Evolutionary conservation across 2,797 vertebrate species (phyloP).

Genomic region (Siniperca obscura): DNA sequence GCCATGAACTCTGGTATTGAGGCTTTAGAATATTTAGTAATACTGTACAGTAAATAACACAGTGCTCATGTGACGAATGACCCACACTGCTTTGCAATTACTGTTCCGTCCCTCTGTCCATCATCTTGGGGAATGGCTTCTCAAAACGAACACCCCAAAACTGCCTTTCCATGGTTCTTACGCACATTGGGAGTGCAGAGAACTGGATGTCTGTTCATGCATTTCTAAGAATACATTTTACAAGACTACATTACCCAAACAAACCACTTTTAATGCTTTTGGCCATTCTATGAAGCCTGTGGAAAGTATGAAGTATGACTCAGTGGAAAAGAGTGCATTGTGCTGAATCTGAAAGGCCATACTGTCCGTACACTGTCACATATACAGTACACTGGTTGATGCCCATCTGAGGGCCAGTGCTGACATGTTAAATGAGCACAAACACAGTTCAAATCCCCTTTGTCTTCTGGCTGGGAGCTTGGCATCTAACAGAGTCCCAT

Average conservation of each 20-base stretch:
- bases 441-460: background rate
- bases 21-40: background rate
- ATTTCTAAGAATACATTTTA: conserved; percentile 21
- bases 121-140: background rate
- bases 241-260: conserved; percentile 1
- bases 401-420: background rate
- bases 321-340: background rate
- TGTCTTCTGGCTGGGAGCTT: conserved; percentile 1
- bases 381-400: background rate
- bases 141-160: background rate
- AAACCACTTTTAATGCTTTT: background rate
- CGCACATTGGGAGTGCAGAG: background rate
- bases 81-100: conserved; percentile 4
- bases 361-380: conserved; percentile 12
- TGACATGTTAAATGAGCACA: background rate
- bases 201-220: conserved; percentile 8
- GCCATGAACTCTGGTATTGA: background rate
- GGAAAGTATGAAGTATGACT: conserved; percentile 11
- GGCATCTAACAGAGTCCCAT: background rate
- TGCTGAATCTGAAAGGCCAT: conserved; percentile 24
- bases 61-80: conserved; percentile 16
- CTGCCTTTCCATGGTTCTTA: background rate
- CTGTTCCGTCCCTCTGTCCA: background rate
- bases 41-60: background rate
- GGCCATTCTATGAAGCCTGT: conserved; percentile 1